Conservation (phyloP, 2,797 vertebrate species). For the Leptodactylus fallax region DNA sequence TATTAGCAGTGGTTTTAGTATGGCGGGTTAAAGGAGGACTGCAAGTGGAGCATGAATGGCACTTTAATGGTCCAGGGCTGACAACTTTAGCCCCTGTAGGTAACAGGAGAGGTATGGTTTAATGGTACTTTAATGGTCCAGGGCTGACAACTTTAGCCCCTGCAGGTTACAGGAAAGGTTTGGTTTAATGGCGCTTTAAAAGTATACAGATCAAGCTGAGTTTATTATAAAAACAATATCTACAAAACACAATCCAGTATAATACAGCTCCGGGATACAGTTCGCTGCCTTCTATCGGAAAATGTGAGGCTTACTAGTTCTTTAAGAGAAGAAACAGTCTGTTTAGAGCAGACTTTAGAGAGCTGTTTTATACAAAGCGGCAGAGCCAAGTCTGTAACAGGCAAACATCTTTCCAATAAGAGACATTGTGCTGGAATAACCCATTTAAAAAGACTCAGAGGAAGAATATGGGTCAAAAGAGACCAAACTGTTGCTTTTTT, state of each 20-base stretch:
- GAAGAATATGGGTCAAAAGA: conserved; percentile 64
- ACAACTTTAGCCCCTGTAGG: background rate
- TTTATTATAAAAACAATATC: background rate
- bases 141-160: background rate
- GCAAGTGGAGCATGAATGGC: background rate
- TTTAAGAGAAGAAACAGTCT: conserved; percentile 31
- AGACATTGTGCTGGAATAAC: conserved; percentile 51
- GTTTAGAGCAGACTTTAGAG: conserved; percentile 45
- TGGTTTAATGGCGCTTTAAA: background rate
- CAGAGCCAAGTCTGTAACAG: conserved; percentile 53
- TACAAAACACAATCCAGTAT: background rate
- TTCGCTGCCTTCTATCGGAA: background rate
- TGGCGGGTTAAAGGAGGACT: background rate
- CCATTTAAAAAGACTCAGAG: conserved; percentile 58
- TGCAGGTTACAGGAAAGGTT: background rate
- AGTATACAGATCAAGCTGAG: background rate
- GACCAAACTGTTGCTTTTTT: conserved; percentile 64
- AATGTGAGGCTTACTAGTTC: background rate
- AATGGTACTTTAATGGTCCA: background rate
- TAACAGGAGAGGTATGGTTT: background rate
- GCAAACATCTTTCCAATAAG: conserved; percentile 63
- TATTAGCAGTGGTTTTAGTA: background rate
- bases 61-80: background rate
- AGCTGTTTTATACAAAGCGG: conserved; percentile 49
- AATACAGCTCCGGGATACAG: background rate